A percentile compares a stretch with the other conserved stretches of the same genome.
phyloP scores from a whole-genome alignment of 2,888 invertebrate genomes.

The Phyllotreta cruciferae region DNA sequence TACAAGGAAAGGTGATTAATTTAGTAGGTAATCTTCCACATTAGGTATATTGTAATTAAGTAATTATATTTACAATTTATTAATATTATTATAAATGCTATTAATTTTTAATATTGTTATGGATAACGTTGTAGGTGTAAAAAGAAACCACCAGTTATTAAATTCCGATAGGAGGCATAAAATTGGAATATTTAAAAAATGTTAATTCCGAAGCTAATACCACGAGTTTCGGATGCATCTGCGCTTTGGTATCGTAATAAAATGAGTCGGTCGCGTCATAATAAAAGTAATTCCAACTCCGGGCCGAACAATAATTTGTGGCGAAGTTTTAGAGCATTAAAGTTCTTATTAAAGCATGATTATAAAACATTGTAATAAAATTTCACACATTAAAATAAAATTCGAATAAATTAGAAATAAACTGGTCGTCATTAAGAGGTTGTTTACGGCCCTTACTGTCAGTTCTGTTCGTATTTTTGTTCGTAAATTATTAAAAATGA shows the following conservation, averaged over 20 bases:
- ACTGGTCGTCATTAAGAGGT: conserved; percentile 61
- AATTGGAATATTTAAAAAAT: conserved; percentile 29
- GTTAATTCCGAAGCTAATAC: conserved; percentile 42
- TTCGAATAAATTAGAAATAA: conserved; percentile 62
- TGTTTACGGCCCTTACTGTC: conserved; percentile 61
- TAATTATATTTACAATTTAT: too few relatives aligned
- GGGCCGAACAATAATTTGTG: conserved; percentile 53
- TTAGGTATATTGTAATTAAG: too few relatives aligned
- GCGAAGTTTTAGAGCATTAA: conserved; percentile 57
- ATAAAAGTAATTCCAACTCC: conserved; percentile 38
- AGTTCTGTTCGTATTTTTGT: conserved; percentile 60
- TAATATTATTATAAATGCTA: background rate
- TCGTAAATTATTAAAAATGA: conserved; percentile 62
- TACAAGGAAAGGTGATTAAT: too few relatives aligned
- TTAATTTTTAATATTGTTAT: too few relatives aligned
- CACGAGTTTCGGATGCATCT: conserved; percentile 34
- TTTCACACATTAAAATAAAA: conserved; percentile 63
- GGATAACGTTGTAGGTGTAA: too few relatives aligned
- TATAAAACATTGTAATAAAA: conserved; percentile 63
- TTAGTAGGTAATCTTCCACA: too few relatives aligned
- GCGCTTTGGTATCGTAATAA: conserved; percentile 25
- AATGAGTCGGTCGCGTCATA: conserved; percentile 30
- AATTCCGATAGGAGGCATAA: conserved; percentile 21
- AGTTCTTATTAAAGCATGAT: conserved; percentile 62
- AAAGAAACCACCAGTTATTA: background rate